These are phyloP conservation scores for Euclidia mi DNA, from an alignment of 2,888 invertebrate genomes.

Conservation along the genomic window DNA sequence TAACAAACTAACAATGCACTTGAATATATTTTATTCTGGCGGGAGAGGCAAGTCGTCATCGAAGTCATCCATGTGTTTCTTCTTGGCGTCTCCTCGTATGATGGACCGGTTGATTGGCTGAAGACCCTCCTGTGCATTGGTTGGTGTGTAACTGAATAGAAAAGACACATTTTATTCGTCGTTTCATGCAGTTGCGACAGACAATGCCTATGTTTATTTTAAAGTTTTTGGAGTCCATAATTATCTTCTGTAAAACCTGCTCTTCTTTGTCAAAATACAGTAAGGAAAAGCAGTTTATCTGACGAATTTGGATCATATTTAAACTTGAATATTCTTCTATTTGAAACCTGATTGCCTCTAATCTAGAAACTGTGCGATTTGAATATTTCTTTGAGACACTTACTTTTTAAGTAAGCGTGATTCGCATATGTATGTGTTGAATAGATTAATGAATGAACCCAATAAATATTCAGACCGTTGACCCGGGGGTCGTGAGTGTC, in stretches of 20 bases:
- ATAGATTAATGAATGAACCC: slow-evolving; percentile 71
- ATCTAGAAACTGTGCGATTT: no score
- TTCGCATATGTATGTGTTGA: slow-evolving; percentile 66
- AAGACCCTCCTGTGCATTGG: slow-evolving; percentile 60
- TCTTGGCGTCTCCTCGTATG: slow-evolving; percentile 64
- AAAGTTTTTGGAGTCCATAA: no score
- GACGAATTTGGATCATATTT: no score
- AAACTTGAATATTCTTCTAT: no score
- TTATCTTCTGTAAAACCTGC: no score
- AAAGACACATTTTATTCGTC: neutral
- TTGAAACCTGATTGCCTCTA: no score
- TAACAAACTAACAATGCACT: neutral
- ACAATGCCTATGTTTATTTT: no score
- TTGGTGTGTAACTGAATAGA: slow-evolving; percentile 56
- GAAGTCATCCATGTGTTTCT: slow-evolving; percentile 74
- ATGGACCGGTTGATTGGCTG: slow-evolving; percentile 67
- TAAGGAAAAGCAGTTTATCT: no score
- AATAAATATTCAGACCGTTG: slow-evolving; percentile 77
- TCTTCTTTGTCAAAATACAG: no score
- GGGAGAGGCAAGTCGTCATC: slow-evolving; percentile 86
- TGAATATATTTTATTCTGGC: slow-evolving; percentile 69
- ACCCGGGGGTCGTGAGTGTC: slow-evolving; percentile 61
- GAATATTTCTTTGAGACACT: slow-evolving; percentile 9
- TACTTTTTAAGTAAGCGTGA: slow-evolving; percentile 26
- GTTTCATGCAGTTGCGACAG: no score